These are phyloP conservation scores for Hippasteria phrygiana DNA, from an alignment of 53 echinoderm and acorn worm species.

Conservation along the genomic window DNA sequence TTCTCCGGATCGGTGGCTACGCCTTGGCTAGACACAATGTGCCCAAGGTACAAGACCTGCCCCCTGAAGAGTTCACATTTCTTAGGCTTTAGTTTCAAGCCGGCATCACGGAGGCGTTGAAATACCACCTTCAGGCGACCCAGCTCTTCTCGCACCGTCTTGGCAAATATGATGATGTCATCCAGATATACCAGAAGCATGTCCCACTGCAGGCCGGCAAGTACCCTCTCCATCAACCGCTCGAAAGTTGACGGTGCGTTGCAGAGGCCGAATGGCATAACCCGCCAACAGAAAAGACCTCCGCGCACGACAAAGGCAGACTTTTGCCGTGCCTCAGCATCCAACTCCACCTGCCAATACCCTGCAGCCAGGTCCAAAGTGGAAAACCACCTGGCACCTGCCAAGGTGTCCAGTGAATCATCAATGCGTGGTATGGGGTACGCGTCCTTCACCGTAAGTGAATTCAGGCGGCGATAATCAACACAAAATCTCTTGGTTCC, in stretches of 20 bases:
- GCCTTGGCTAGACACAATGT: background rate
- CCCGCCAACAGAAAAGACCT: slow-evolving; percentile 51
- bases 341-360: background rate
- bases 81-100: background rate
- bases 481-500: slow-evolving; percentile 72
- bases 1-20: slow-evolving; percentile 1
- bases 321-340: background rate
- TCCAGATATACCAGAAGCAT: background rate
- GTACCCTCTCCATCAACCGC: slow-evolving; percentile 10
- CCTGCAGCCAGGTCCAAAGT: background rate
- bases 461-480: slow-evolving; percentile 65
- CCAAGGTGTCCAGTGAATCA: background rate
- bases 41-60: background rate
- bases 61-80: background rate
- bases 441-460: slow-evolving; percentile 68
- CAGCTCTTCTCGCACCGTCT: slow-evolving; percentile 8
- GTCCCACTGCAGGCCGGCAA: slow-evolving; percentile 58
- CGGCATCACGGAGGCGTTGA: background rate
- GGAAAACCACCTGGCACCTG: slow-evolving; percentile 7
- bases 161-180: background rate
- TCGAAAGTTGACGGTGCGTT: background rate
- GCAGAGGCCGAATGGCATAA: slow-evolving; percentile 48
- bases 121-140: slow-evolving; percentile 8
- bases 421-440: slow-evolving; percentile 53
- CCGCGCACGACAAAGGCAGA: slow-evolving; percentile 22